Evolutionary conservation across 1,140 invertebrate genomes (phyloP).

Genomic region (Cylas formicarius): DNA sequence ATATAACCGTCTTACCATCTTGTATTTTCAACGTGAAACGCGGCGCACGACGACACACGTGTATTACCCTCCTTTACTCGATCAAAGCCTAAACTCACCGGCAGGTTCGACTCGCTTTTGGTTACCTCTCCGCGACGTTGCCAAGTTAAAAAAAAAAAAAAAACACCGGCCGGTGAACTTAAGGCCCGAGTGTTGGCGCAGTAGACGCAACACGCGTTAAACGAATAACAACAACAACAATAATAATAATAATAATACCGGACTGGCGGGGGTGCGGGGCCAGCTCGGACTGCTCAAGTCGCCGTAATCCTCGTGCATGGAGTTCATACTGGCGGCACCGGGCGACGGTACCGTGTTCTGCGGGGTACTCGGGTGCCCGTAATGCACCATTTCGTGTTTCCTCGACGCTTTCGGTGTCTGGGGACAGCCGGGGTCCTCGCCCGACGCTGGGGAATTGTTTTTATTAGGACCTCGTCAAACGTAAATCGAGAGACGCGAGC

Average conservation of each 20-base stretch:
- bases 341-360: slow-evolving; percentile 70
- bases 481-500: no score
- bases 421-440: slow-evolving; percentile 70
- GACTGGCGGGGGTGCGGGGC: slow-evolving; percentile 83
- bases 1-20: no score
- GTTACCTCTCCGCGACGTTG: no score
- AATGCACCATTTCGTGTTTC: slow-evolving; percentile 58
- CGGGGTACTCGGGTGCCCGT: slow-evolving; percentile 65
- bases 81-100: no score
- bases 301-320: slow-evolving; percentile 82
- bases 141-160: slow-evolving; percentile 10
- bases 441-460: slow-evolving; percentile 66
- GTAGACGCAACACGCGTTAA: no score
- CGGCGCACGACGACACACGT: no score
- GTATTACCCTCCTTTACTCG: no score
- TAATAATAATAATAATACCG: slow-evolving; percentile 62
- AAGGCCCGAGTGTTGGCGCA: no score
- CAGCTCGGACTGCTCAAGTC: slow-evolving; percentile 81
- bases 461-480: no score
- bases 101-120: no score
- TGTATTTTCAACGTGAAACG: no score
- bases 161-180: no score
- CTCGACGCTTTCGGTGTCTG: slow-evolving; percentile 63
- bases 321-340: slow-evolving; percentile 72
- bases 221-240: not conserved